phyloP scores from a whole-genome alignment of 2,113 vertebrate species.

The Sialia sialis region DNA sequence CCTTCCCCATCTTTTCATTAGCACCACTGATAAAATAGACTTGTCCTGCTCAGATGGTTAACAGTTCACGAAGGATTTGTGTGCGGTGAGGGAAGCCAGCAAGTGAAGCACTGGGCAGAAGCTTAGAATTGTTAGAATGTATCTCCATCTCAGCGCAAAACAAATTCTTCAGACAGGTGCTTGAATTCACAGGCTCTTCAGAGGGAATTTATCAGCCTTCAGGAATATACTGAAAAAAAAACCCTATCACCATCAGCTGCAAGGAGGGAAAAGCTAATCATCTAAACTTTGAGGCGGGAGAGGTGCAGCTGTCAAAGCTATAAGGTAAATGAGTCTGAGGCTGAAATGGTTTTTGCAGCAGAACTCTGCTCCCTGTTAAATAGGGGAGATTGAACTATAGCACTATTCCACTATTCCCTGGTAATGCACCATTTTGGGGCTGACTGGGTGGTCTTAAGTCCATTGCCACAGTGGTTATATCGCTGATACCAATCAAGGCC shows the following conservation, averaged over 20 bases:
- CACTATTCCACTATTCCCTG: slow-evolving; percentile 73
- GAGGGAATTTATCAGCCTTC: slow-evolving; percentile 68
- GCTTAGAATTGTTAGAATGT: slow-evolving; percentile 60
- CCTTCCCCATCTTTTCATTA: not conserved
- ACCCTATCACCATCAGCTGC: slow-evolving; percentile 68
- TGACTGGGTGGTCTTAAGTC: slow-evolving; percentile 89
- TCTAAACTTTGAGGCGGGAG: slow-evolving; percentile 71
- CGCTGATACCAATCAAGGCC: slow-evolving; percentile 83
- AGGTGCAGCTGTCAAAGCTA: slow-evolving; percentile 81
- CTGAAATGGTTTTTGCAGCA: slow-evolving; percentile 73
- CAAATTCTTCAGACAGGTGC: slow-evolving; percentile 75
- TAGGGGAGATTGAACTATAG: slow-evolving; percentile 79
- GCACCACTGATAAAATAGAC: not conserved
- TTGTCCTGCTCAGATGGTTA: not conserved
- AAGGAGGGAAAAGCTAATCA: slow-evolving; percentile 69
- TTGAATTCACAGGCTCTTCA: slow-evolving; percentile 75
- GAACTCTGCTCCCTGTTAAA: slow-evolving; percentile 77
- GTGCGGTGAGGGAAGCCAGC: not conserved
- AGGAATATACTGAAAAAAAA: slow-evolving; percentile 67
- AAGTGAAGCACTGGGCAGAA: not conserved
- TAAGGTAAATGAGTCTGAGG: slow-evolving; percentile 79
- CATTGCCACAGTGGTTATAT: slow-evolving; percentile 79
- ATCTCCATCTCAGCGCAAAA: slow-evolving; percentile 59
- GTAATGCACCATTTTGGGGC: slow-evolving; percentile 79
- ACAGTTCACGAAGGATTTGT: slow-evolving; percentile 20